Conservation (phyloP, 2,113 vertebrate genomes). For the western clawed frog (Xenopus tropicalis) region UCB_Xtro_10.0 CM004443.2:46934001-46934500, state of each 20-base stretch:
- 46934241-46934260: conserved; percentile 32
- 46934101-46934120: not conserved
- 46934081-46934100: not conserved
- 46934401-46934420: not conserved
- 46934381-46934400: not conserved
- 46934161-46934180: conserved; percentile 35
- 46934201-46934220: conserved; percentile 36
- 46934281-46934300: conserved; percentile 32
- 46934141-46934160: conserved; percentile 28
- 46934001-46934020: not conserved
- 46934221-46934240: conserved; percentile 39
- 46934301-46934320: conserved; percentile 23
- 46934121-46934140: conserved; percentile 28
- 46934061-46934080: conserved; percentile 6
- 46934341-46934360: not conserved
- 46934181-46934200: conserved; percentile 33
- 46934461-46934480: not conserved
- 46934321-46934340: conserved; percentile 1
- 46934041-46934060: not conserved
- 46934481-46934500: not conserved
- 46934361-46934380: not conserved
- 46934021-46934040: not conserved
- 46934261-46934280: conserved; percentile 31
- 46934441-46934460: not conserved
- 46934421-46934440: not conserved